Evolutionary conservation across 2,888 invertebrate genomes (phyloP), one percentile per base, ranked within the genome.

Genomic region (Hypercompe scribonia): DNA sequence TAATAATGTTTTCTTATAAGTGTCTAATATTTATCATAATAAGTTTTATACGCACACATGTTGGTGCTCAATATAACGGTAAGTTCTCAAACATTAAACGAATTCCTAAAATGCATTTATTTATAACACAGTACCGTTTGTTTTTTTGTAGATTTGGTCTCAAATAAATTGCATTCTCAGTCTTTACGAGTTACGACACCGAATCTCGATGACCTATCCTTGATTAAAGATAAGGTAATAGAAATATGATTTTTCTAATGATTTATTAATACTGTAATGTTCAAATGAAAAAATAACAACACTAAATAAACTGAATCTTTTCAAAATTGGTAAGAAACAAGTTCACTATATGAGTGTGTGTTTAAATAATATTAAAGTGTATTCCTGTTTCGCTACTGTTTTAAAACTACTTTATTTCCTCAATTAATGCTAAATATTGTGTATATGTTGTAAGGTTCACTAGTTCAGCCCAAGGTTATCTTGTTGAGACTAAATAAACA

Each of bases 121-220:
- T 54, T 18, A 21, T 31, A n/a, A 0, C 28, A 65, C 24, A 66
- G 31, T 58, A 33, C 13, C 36, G 31, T 42, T 61, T 42, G 3
- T 42, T 54, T 42, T 63, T 64, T 78, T 84, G 39, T 64, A 84
- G 84, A 18, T 75, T 46, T 31, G 11, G 4, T 34, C 28, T 7
- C 61, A 67, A 73, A 21, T 18, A 58, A 31, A 28, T 39, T 69
- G 13, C 31, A 61, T 39, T 28, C 31, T 31, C 28, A 39, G 39
- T 31, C 31, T 31, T 31, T 24, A 5, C 34, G 28, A 61, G 8
- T 61, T 61, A 2, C 5, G 24, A 39, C 11, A 42, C 13, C 61
- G 5, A 24, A 31, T 15, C 28, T 15, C 11, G n/a, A 5, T 8
- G 42, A 69, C 39, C 15, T 13, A 69, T 61, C 42, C n/a, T 33